phyloP scores from a whole-genome alignment of 2,888 invertebrate genomes.

The Invenusta paracnida region DNA sequence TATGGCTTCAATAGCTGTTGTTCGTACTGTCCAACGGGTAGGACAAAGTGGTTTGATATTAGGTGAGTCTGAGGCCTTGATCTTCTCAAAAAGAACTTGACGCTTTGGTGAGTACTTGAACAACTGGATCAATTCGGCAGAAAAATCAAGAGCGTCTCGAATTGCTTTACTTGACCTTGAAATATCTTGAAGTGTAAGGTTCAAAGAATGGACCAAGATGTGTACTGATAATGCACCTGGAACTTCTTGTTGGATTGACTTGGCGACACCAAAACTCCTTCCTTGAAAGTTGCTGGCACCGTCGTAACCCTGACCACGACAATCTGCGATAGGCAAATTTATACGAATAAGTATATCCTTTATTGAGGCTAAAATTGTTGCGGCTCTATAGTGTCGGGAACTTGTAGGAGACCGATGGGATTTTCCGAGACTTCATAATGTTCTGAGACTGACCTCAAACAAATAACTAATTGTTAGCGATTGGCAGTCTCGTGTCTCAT shows the following conservation, averaged over 20 bases:
- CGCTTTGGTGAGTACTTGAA: background rate
- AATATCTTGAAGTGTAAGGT: background rate
- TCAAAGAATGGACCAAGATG: background rate
- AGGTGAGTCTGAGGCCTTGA: background rate
- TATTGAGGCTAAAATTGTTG: background rate
- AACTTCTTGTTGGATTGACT: background rate
- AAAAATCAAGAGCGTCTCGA: background rate
- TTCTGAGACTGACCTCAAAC: background rate
- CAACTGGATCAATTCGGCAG: background rate
- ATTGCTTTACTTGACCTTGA: background rate
- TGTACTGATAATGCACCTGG: background rate
- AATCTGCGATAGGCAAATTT: background rate
- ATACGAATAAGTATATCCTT: background rate
- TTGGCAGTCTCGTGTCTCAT: background rate
- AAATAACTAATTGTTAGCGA: background rate
- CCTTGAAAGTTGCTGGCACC: background rate
- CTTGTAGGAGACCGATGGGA: background rate
- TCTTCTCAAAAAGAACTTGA: background rate
- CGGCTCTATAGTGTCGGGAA: background rate
- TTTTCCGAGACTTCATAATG: background rate
- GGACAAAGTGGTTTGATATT: background rate
- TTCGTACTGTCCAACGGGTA: too few species aligned
- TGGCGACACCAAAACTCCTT: background rate
- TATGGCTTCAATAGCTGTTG: too few species aligned
- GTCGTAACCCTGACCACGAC: conserved; percentile 16